A percentile compares a stretch with the other conserved stretches of the same genome.
phyloP scores from a whole-genome alignment of 30 jellyfish, hydroid and myxozoan species.

The Chrysaora quinquecirrha region DNA sequence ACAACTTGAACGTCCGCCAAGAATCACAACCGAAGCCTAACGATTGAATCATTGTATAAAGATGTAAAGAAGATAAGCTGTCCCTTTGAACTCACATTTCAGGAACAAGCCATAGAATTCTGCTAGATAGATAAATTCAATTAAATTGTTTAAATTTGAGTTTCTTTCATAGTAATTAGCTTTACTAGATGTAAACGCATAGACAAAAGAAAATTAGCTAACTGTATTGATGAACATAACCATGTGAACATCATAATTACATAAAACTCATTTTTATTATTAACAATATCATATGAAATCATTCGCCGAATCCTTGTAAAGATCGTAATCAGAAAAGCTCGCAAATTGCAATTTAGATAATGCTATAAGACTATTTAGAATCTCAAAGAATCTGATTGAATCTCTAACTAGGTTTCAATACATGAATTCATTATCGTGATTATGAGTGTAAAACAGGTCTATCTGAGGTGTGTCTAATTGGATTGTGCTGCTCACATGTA shows the following conservation, averaged over 20 bases:
- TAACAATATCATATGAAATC: constrained; percentile 35
- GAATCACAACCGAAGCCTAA: not conserved
- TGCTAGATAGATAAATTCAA: not conserved
- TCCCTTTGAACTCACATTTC: too few species aligned
- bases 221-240: constrained; percentile 25
- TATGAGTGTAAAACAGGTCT: not conserved
- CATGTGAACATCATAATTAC: constrained; percentile 17
- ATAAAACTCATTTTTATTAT: constrained; percentile 19
- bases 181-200: not conserved
- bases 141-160: not conserved
- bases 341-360: constrained; percentile 42
- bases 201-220: constrained; percentile 22
- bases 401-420: not conserved
- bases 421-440: not conserved
- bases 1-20: not conserved
- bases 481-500: not conserved
- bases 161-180: constrained; percentile 30
- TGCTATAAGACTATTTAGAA: constrained; percentile 7
- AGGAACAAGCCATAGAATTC: too few species aligned
- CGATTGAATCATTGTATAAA: not conserved
- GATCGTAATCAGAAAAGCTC: constrained; percentile 1
- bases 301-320: constrained; percentile 22
- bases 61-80: too few species aligned
- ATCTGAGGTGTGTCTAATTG: not conserved
- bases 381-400: not conserved